Evolutionary conservation across 2,888 invertebrate genomes (phyloP).

Genomic region (Clunio marinus): DNA sequence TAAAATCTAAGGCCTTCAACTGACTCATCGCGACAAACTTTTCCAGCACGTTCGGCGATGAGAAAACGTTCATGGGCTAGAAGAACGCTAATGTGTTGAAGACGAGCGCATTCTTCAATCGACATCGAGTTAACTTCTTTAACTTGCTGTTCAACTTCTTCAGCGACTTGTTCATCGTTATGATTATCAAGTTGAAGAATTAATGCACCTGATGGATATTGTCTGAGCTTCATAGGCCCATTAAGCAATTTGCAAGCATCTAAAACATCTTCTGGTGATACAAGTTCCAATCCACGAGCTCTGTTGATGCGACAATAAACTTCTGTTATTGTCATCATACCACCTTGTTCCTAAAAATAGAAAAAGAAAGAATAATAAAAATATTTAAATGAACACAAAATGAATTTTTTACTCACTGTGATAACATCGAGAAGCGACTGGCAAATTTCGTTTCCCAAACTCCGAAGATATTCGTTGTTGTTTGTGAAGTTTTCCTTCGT

Average conservation of each 20-base stretch:
- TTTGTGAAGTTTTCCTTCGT: constrained; percentile 85
- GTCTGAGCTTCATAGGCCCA: constrained; percentile 71
- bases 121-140: constrained; percentile 67
- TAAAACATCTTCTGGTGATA: constrained; percentile 95
- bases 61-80: constrained; percentile 85
- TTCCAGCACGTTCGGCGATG: constrained; percentile 79
- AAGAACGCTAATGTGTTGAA: constrained; percentile 78
- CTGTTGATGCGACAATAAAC: constrained; percentile 96
- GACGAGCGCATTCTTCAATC: constrained; percentile 81
- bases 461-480: constrained; percentile 77
- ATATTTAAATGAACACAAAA: not conserved
- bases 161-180: constrained; percentile 66
- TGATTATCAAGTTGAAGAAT: constrained; percentile 81
- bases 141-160: constrained; percentile 60
- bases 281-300: constrained; percentile 88
- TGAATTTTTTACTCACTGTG: constrained; percentile 55
- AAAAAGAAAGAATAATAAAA: constrained; percentile 17
- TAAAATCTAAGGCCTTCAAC: constrained; percentile 93
- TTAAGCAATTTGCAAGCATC: constrained; percentile 73
- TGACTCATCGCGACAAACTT: constrained; percentile 90
- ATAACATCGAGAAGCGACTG: constrained; percentile 76
- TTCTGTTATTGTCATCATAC: constrained; percentile 95
- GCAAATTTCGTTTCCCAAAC: constrained; percentile 80
- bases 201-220: constrained; percentile 93
- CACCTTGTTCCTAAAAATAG: constrained; percentile 71